A percentile compares a stretch with the other conserved stretches of the same genome.
Evolutionary conservation across 92 coral and sea anemone genomes (phyloP).

Genomic region (Porites cylindrica): DNA sequence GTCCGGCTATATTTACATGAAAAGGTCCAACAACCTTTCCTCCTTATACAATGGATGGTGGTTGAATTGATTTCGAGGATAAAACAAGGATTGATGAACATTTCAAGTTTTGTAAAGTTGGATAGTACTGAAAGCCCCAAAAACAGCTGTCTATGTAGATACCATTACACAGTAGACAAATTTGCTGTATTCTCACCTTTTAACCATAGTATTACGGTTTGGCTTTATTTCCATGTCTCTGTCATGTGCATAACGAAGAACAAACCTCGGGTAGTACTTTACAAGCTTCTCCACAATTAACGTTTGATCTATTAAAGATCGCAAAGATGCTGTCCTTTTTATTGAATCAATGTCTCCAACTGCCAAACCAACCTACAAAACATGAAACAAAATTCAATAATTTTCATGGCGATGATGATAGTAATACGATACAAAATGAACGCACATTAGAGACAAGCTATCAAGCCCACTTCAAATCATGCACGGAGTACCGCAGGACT

Average conservation of each 20-base stretch:
- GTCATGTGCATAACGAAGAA: slow-evolving; percentile 50
- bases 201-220: slow-evolving; percentile 44
- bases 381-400: not conserved
- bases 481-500: no score
- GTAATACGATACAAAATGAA: not conserved
- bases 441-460: no score
- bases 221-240: slow-evolving; percentile 53
- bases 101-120: no score
- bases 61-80: no score
- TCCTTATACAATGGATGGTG: no score
- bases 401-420: not conserved
- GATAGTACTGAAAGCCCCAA: no score
- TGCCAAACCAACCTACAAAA: slow-evolving; percentile 80
- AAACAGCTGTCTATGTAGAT: no score
- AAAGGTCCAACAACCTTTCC: no score
- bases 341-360: slow-evolving; percentile 88
- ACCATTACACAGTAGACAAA: no score
- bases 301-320: slow-evolving; percentile 68
- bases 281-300: slow-evolving; percentile 46
- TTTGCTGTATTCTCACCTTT: slow-evolving; percentile 44
- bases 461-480: no score
- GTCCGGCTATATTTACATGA: no score
- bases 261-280: slow-evolving; percentile 57
- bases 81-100: no score
- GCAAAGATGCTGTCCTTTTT: slow-evolving; percentile 69